These are phyloP conservation scores for Pelecanus crispus DNA, from an alignment of 2,113 vertebrate species.

Conservation along the genomic window DNA sequence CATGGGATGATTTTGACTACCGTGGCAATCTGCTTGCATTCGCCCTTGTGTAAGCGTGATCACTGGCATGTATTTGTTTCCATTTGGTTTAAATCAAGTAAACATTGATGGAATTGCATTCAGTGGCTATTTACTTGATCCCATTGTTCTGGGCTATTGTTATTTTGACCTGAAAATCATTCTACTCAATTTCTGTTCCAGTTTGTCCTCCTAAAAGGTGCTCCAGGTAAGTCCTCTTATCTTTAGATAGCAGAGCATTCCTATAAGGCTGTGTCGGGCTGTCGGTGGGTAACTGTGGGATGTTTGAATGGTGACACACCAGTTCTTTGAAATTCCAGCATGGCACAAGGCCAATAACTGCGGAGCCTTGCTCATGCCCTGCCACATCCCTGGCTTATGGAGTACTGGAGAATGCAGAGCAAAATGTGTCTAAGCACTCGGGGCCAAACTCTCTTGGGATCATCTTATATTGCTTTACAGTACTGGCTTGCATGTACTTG, in stretches of 20 bases:
- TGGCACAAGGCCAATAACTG: neutral
- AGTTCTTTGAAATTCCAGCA: neutral
- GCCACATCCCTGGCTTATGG: fast-evolving
- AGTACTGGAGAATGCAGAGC: neutral
- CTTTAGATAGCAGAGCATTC: neutral
- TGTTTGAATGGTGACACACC: neutral
- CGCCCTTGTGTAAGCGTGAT: neutral
- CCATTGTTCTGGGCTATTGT: neutral
- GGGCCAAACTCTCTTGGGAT: neutral
- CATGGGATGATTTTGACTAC: neutral
- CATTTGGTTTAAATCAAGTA: neutral
- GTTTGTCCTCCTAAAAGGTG: neutral
- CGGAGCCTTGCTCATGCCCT: neutral
- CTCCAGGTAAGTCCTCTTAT: neutral
- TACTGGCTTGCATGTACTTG: neutral
- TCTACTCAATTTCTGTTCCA: neutral
- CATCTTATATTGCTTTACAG: fast-evolving
- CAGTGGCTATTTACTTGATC: neutral
- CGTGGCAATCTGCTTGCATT: neutral
- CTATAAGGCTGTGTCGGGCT: neutral
- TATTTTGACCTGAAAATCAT: neutral
- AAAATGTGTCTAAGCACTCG: neutral
- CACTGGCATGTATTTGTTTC: neutral
- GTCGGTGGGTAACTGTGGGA: fast-evolving
- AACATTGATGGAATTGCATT: neutral